These are phyloP conservation scores for Montipora cactus DNA, from an alignment of 64 coral and sea anemone species.

Conservation along the genomic window DNA sequence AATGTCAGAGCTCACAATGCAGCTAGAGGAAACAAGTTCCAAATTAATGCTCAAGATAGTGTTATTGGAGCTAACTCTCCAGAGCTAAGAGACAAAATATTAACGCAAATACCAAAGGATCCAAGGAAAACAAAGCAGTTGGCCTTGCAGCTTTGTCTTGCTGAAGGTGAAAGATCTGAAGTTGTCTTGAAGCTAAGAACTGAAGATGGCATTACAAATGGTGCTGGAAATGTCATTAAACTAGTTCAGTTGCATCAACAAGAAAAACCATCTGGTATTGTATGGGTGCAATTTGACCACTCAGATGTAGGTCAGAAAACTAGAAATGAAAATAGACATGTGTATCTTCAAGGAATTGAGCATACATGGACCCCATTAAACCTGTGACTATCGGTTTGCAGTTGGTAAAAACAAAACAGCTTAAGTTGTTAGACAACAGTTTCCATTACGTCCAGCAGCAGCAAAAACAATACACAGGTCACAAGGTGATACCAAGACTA, in stretches of 20 bases:
- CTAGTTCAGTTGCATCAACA: too few relatives aligned
- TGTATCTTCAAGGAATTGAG: slow-evolving; percentile 29
- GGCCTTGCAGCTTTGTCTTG: slow-evolving; percentile 28
- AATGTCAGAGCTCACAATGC: slow-evolving; percentile 38
- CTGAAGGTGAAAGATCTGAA: slow-evolving; percentile 65
- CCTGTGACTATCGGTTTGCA: slow-evolving; percentile 35
- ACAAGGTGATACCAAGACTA: neutral
- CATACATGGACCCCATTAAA: slow-evolving; percentile 44
- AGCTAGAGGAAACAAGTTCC: neutral
- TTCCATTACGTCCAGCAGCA: slow-evolving; percentile 42
- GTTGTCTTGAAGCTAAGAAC: slow-evolving; percentile 53
- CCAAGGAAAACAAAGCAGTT: slow-evolving; percentile 69
- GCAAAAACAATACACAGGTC: slow-evolving; percentile 53
- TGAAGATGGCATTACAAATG: slow-evolving; percentile 72
- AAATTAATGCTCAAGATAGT: slow-evolving; percentile 62
- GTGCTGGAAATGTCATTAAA: slow-evolving; percentile 54
- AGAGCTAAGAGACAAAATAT: slow-evolving; percentile 62
- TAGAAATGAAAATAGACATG: slow-evolving; percentile 61
- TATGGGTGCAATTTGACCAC: slow-evolving; percentile 82
- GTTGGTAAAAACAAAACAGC: slow-evolving; percentile 5
- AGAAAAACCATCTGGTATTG: slow-evolving; percentile 25
- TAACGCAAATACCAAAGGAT: slow-evolving; percentile 57
- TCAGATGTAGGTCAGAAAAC: slow-evolving; percentile 39
- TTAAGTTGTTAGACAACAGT: neutral
- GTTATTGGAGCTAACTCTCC: slow-evolving; percentile 59